Base-by-base conservation (phyloP, 2,113 vertebrate species). In the Rafetus swinhoei region DNA sequence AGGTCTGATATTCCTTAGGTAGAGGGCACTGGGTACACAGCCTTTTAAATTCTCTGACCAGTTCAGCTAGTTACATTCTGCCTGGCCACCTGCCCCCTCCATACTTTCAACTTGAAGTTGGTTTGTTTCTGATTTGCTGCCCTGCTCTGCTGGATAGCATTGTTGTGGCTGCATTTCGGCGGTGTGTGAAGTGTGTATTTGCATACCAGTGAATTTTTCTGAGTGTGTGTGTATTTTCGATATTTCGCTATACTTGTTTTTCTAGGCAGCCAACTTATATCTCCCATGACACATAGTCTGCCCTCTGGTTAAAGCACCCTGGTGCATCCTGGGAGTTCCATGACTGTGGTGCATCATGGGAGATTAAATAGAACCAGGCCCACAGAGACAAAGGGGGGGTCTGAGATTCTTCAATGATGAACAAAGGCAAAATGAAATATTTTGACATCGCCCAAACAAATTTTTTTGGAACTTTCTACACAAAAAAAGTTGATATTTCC, bases 401-500 rank as follows among this genome's bases (percentile, higher is more conserved):
- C 45, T 45, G 45, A 45, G 45, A 45, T 45, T 62, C 60, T 62
- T 29, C 27, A 27, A 6, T 62, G 60, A 9, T 15, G 13, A 5
- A 13, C 62, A 1, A 0, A 60, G 50, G n/a, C n/a, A 29, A 21
- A 4, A 0, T 19, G 35, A 19, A 9, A 0, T 27, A 27, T 0
- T 0, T 15, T 18, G 25, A 27, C 6, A 24, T 19, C 3, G 7
- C 6, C 18, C 24, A 81, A 52, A 2, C 87, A 76, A 15, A 19
- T 2, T 3, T 6, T 62, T 29, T 29, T 5, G 60, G 3, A 52
- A 52, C 1, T 27, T 79, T 2, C 0, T 0, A 0, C 13, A 55
- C 18, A 2, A 1, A 0, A 0, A 39, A 39, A 6, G 2, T 39
- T 0, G 74, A 62, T 0, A 14, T 53, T 2, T 27, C 50, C 10